A percentile compares a stretch with the other conserved stretches of the same genome.
Evolutionary conservation across 2,888 invertebrate species (phyloP).

Genomic region (Dryadula phaetusa): DNA sequence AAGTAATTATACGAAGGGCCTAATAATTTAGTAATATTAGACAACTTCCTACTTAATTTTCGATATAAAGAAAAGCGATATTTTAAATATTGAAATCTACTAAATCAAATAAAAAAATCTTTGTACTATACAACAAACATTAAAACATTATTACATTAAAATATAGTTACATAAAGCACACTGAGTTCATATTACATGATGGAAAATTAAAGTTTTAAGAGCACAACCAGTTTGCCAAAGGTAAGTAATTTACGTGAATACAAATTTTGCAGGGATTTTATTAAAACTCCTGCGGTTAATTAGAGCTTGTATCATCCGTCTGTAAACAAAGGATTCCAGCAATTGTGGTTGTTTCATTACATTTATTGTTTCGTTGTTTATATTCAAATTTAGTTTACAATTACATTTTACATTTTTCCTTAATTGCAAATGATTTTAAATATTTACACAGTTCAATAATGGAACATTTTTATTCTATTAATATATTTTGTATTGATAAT

Average conservation of each 20-base stretch:
- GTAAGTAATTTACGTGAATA: slow-evolving; percentile 27
- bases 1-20: too few species aligned
- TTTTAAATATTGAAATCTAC: too few species aligned
- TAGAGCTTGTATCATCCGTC: slow-evolving; percentile 27
- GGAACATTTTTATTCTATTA: neutral
- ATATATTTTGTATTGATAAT: neutral
- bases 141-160: neutral
- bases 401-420: neutral
- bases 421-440: neutral
- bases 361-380: slow-evolving; percentile 24
- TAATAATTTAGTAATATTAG: too few species aligned
- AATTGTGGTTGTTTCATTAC: slow-evolving; percentile 27
- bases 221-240: slow-evolving; percentile 17
- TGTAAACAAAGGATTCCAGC: slow-evolving; percentile 27
- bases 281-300: slow-evolving; percentile 32
- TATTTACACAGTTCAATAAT: neutral
- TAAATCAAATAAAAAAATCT: too few species aligned
- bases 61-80: too few species aligned
- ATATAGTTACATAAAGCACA: neutral
- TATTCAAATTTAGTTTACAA: slow-evolving; percentile 23
- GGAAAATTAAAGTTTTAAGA: slow-evolving; percentile 16
- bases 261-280: slow-evolving; percentile 28
- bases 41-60: too few species aligned
- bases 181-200: neutral
- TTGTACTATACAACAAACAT: neutral